These are phyloP conservation scores for Gymnorhina tibicen DNA, from an alignment of 2,113 vertebrate genomes.

Conservation along the genomic window DNA sequence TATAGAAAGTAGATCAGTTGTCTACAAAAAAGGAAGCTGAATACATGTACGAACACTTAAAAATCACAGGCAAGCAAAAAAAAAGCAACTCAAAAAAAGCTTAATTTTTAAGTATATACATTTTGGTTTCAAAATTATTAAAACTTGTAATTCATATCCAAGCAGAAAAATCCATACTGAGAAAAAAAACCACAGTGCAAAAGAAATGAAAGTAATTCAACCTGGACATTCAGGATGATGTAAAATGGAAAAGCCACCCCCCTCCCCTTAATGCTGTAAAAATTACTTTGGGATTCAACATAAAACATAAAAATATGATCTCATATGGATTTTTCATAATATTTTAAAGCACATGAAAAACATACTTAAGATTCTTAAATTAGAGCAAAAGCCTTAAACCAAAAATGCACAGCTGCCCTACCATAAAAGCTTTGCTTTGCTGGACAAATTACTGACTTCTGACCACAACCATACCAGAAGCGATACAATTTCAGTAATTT, in stretches of 20 bases:
- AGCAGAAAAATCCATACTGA: neutral
- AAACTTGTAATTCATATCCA: neutral
- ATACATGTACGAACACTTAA: neutral
- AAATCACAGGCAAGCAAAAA: neutral
- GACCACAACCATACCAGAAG: neutral
- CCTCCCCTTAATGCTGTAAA: neutral
- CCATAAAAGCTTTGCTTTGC: rapidly evolving
- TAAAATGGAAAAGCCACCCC: neutral
- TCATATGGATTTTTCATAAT: neutral
- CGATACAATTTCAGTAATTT: neutral
- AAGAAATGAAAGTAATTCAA: neutral
- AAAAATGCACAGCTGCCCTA: neutral
- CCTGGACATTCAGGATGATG: neutral
- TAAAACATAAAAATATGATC: neutral
- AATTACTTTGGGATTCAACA: neutral
- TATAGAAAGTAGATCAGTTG: neutral
- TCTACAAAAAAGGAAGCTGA: neutral
- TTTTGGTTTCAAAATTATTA: neutral
- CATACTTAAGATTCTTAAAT: neutral
- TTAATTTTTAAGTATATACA: neutral
- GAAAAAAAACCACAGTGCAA: neutral
- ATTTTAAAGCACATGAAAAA: neutral
- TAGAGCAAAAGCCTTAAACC: neutral
- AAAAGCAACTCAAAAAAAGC: neutral
- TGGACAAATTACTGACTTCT: neutral